Evolutionary conservation across 2,888 invertebrate species (phyloP).

Genomic region (Hypolimnas misippus): DNA sequence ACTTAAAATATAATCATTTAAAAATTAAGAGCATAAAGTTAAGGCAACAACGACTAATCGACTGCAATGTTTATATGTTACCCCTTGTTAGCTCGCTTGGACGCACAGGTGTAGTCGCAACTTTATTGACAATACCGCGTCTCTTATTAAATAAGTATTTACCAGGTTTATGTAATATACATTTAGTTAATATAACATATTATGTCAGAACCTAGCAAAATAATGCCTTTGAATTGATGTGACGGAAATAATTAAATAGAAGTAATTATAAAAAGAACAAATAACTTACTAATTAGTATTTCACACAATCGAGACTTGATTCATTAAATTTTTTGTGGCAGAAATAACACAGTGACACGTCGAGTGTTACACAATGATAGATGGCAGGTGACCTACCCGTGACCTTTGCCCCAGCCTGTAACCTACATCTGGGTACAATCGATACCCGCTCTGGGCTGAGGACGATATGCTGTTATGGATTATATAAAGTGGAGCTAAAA

Average conservation of each 20-base stretch:
- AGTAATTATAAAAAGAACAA: too few relatives aligned
- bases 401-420: slow-evolving; percentile 67
- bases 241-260: too few relatives aligned
- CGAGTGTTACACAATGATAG: slow-evolving; percentile 26
- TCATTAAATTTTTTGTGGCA: background rate
- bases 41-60: background rate
- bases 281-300: too few relatives aligned
- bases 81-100: background rate
- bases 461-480: slow-evolving; percentile 27
- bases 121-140: background rate
- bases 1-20: background rate
- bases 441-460: slow-evolving; percentile 57
- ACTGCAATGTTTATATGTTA: background rate
- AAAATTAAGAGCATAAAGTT: too few relatives aligned
- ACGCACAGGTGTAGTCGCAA: background rate
- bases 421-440: slow-evolving; percentile 78
- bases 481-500: slow-evolving; percentile 26
- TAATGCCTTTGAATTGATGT: too few relatives aligned
- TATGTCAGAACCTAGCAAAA: too few relatives aligned
- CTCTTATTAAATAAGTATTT: too few relatives aligned
- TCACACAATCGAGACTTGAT: background rate
- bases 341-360: background rate
- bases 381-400: slow-evolving; percentile 43
- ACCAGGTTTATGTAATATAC: too few relatives aligned
- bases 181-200: too few relatives aligned